phyloP scores from a whole-genome alignment of 2,113 vertebrate genomes.

The Scytalopus superciliaris region DNA sequence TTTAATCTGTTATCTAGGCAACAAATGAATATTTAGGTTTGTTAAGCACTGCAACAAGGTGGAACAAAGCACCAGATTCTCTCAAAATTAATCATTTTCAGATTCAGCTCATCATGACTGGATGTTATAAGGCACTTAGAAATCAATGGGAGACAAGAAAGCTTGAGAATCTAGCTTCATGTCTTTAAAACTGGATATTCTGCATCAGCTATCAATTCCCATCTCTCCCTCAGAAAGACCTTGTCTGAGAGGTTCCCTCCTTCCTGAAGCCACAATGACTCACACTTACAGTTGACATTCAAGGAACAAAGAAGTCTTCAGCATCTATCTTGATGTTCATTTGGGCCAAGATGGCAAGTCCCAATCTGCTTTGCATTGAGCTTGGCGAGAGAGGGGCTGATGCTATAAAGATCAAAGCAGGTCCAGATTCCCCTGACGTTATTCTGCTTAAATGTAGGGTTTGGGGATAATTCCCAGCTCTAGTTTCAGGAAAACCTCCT shows the following conservation, averaged over 20 bases:
- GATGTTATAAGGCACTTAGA: neutral
- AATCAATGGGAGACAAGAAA: neutral
- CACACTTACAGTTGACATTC: constrained; percentile 49
- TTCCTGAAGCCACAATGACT: constrained; percentile 47
- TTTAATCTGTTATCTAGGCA: neutral
- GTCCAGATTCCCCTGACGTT: constrained; percentile 5
- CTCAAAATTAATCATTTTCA: neutral
- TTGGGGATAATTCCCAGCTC: neutral
- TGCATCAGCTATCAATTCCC: constrained; percentile 1
- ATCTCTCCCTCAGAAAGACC: constrained; percentile 24
- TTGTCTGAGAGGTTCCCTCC: constrained; percentile 43
- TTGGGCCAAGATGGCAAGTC: constrained; percentile 52
- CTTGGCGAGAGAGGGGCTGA: constrained; percentile 27
- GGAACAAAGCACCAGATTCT: neutral
- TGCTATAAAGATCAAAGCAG: constrained; percentile 42
- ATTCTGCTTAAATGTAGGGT: neutral
- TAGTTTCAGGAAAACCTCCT: neutral
- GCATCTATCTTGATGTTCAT: constrained; percentile 46
- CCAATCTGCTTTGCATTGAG: constrained; percentile 51
- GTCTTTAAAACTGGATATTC: constrained; percentile 31
- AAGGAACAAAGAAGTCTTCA: constrained; percentile 59
- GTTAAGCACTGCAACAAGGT: neutral
- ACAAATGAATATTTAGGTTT: neutral
- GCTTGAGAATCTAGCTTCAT: neutral
- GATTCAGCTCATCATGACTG: neutral